Evolutionary conservation across 2,888 invertebrate genomes (phyloP).

Genomic region (Melanostoma scalare): DNA sequence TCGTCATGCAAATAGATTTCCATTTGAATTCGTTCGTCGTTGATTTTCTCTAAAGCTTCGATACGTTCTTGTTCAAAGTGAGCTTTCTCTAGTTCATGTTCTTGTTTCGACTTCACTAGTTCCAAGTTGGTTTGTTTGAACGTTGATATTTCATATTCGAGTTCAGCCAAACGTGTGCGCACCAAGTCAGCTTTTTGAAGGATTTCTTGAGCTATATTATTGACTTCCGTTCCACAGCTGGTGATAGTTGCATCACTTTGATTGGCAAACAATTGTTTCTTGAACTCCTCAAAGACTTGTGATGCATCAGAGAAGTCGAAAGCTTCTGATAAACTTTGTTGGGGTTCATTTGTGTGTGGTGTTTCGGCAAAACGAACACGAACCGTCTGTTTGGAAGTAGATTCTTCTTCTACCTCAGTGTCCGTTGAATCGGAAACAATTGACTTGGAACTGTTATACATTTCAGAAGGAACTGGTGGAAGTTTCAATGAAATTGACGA

Average conservation of each 20-base stretch:
- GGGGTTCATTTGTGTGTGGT: background rate
- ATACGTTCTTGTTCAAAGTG: slow-evolving; percentile 85
- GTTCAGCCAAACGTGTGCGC: slow-evolving; percentile 85
- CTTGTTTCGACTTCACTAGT: slow-evolving; percentile 84
- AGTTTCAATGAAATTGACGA: slow-evolving; percentile 19
- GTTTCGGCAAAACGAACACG: slow-evolving; percentile 49
- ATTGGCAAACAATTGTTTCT: slow-evolving; percentile 44
- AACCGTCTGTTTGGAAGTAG: background rate
- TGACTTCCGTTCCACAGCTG: background rate
- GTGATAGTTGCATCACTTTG: slow-evolving; percentile 27
- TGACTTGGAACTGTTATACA: slow-evolving; percentile 36
- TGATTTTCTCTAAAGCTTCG: slow-evolving; percentile 84
- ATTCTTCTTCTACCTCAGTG: slow-evolving; percentile 43
- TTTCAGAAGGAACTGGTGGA: slow-evolving; percentile 67
- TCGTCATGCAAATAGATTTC: slow-evolving; percentile 88
- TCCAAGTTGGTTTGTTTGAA: slow-evolving; percentile 84
- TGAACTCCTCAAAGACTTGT: slow-evolving; percentile 54
- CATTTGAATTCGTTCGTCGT: slow-evolving; percentile 86
- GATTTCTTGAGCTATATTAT: slow-evolving; percentile 32
- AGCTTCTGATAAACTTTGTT: background rate
- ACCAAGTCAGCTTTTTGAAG: slow-evolving; percentile 46
- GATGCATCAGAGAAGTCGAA: slow-evolving; percentile 40
- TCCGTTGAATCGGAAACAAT: slow-evolving; percentile 61
- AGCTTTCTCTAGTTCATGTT: slow-evolving; percentile 85
- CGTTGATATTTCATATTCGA: slow-evolving; percentile 86